A percentile compares a stretch with the other conserved stretches of the same genome.
phyloP scores from a whole-genome alignment of 30 jellyfish, hydroid and myxozoan genomes.

The Hydra vulgaris region DNA sequence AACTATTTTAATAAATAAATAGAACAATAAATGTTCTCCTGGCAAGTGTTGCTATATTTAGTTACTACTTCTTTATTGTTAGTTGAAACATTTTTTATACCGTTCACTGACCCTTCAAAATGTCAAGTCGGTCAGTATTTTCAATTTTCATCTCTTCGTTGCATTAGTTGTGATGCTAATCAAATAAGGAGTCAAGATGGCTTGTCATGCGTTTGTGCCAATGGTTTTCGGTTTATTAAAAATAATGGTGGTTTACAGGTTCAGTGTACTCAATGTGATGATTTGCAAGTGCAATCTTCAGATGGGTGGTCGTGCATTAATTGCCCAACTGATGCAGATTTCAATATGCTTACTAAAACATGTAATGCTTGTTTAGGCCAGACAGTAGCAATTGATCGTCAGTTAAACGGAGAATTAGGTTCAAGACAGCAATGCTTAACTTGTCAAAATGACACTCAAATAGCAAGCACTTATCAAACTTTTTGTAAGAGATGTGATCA shows the following conservation, averaged over 20 bases:
- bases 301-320: slow-evolving; percentile 74
- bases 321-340: slow-evolving; percentile 31
- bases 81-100: neutral
- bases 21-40: neutral
- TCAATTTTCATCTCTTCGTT: slow-evolving; percentile 67
- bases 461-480: slow-evolving; percentile 11
- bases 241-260: slow-evolving; percentile 62
- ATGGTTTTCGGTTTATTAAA: slow-evolving; percentile 38
- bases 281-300: slow-evolving; percentile 17
- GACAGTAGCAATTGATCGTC: slow-evolving; percentile 40
- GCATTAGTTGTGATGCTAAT: slow-evolving; percentile 60
- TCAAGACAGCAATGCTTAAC: slow-evolving; percentile 40
- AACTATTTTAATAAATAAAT: too few relatives aligned
- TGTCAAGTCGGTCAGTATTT: slow-evolving; percentile 47
- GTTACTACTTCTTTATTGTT: neutral
- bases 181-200: slow-evolving; percentile 46
- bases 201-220: slow-evolving; percentile 60
- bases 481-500: slow-evolving; percentile 59
- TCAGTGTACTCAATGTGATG: slow-evolving; percentile 46
- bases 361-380: slow-evolving; percentile 32
- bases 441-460: slow-evolving; percentile 53
- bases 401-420: slow-evolving; percentile 30
- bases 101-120: slow-evolving; percentile 41
- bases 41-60: neutral
- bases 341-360: slow-evolving; percentile 28